A percentile compares a stretch with the other conserved stretches of the same genome.
phyloP scores from a whole-genome alignment of 2,888 invertebrate species.

The Alsophila aescularia region DNA sequence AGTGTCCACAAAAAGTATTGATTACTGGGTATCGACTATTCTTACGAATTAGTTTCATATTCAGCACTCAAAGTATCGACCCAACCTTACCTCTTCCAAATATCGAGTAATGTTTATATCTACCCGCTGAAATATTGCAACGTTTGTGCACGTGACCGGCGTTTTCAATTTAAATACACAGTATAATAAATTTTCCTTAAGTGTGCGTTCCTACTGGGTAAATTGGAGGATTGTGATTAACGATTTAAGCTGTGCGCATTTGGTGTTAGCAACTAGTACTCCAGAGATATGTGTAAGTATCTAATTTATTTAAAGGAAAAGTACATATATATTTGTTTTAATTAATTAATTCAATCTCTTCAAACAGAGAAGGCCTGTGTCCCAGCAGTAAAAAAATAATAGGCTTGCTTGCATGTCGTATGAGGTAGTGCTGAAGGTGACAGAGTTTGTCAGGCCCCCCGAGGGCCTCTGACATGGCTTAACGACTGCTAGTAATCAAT shows the following conservation, averaged over 20 bases:
- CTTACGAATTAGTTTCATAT: not conserved
- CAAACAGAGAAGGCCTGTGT: too few species aligned
- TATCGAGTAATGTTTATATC: constrained; percentile 59
- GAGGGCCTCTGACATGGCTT: too few species aligned
- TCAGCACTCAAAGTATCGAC: not conserved
- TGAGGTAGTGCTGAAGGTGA: too few species aligned
- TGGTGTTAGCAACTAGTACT: not conserved
- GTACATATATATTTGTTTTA: too few species aligned
- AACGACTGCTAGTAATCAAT: too few species aligned
- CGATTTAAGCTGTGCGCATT: constrained; percentile 6
- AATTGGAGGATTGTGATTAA: constrained; percentile 1
- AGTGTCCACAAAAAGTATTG: constrained; percentile 17
- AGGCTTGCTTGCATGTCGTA: too few species aligned
- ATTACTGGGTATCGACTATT: not conserved
- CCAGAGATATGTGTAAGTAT: not conserved
- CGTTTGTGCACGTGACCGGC: constrained; percentile 47
- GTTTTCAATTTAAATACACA: constrained; percentile 43
- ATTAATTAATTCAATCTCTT: too few species aligned
- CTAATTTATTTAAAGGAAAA: not conserved
- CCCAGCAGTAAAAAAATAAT: too few species aligned
- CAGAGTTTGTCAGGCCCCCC: too few species aligned
- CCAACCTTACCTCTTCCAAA: constrained; percentile 37
- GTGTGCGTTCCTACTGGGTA: not conserved
- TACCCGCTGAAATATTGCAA: constrained; percentile 57
- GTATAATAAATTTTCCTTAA: constrained; percentile 19